These are phyloP conservation scores for Drosophila biarmipes DNA, from an alignment of 1,140 invertebrate species.

Conservation along the genomic window DNA sequence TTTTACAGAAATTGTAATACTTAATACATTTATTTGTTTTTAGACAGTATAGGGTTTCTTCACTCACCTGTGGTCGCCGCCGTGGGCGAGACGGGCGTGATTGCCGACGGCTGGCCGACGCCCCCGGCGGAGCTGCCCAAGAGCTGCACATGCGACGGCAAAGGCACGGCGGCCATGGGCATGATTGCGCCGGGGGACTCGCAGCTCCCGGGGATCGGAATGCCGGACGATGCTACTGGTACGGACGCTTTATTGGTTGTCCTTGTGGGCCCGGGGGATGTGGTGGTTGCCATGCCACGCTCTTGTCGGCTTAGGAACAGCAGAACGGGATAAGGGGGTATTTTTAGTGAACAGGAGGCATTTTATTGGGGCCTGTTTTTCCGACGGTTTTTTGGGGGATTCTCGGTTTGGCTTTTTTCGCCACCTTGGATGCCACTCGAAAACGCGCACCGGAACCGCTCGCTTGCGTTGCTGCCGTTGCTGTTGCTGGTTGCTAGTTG, in stretches of 20 bases:
- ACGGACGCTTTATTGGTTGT: constrained; percentile 41
- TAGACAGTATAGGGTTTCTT: not conserved
- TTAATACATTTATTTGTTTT: not conserved
- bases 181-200: constrained; percentile 41
- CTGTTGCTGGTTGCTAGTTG: constrained; percentile 21
- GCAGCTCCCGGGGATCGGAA: constrained; percentile 8
- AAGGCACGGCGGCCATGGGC: constrained; percentile 59
- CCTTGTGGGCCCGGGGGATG: constrained; percentile 49
- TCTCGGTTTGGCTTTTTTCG: constrained; percentile 4
- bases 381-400: constrained; percentile 20
- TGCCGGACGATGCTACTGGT: constrained; percentile 12
- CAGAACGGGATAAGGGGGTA: not conserved
- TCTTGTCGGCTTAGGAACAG: not conserved
- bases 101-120: constrained; percentile 61
- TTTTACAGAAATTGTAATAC: not conserved
- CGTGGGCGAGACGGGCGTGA: constrained; percentile 55
- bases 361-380: constrained; percentile 21
- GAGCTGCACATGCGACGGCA: constrained; percentile 64
- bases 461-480: constrained; percentile 19
- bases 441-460: constrained; percentile 38
- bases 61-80: constrained; percentile 61
- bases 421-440: not conserved
- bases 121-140: constrained; percentile 39
- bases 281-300: constrained; percentile 40
- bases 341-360: constrained; percentile 7